These are phyloP conservation scores for Noturus placidus DNA, from an alignment of 2,113 vertebrate genomes.

Conservation along the genomic window DNA sequence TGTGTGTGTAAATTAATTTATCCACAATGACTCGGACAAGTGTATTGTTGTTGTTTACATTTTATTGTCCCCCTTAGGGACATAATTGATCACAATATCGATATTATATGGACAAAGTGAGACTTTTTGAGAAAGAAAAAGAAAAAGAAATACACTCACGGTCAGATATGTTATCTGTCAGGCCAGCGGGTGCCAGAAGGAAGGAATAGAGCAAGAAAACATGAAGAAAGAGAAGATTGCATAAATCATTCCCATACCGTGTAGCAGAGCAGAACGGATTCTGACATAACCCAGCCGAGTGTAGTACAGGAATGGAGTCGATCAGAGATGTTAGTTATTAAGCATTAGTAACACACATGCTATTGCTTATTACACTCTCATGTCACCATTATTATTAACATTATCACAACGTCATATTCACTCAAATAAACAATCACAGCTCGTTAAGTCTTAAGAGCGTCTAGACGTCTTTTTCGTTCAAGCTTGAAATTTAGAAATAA, in stretches of 20 bases:
- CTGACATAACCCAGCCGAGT: neutral
- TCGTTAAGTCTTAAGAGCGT: neutral
- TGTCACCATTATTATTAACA: neutral
- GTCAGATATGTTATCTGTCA: constrained; percentile 63
- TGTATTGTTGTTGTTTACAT: neutral
- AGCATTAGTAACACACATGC: neutral
- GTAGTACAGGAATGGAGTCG: neutral
- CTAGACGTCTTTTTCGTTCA: neutral
- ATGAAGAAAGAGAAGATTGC: constrained; percentile 1
- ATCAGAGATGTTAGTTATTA: neutral
- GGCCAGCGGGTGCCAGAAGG: constrained; percentile 54
- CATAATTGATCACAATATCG: neutral
- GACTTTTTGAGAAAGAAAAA: neutral
- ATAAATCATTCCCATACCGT: neutral
- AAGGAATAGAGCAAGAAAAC: constrained; percentile 1
- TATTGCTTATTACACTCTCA: neutral
- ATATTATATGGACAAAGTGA: neutral
- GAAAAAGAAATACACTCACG: constrained; percentile 63
- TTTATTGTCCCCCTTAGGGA: too few relatives aligned
- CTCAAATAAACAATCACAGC: neutral
- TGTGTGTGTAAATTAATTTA: neutral
- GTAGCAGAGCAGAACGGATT: neutral
- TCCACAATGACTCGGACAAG: neutral
- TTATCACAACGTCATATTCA: neutral
- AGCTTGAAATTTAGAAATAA: too few relatives aligned